Evolutionary conservation across 2,797 vertebrate species (phyloP).

Genomic region (Menidia menidia): DNA sequence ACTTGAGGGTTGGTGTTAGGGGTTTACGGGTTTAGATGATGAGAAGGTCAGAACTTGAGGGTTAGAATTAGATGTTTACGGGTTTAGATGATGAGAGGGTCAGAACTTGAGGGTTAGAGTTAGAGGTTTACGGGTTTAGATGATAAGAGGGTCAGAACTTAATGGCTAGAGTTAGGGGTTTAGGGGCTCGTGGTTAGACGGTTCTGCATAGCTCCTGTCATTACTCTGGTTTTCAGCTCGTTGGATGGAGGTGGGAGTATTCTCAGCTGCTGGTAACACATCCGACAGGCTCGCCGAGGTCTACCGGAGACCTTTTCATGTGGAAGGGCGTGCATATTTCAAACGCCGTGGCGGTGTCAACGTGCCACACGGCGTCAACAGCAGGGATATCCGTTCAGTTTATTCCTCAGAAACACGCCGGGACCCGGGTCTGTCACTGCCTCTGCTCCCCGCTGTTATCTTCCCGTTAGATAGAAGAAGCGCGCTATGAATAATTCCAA

Average conservation of each 20-base stretch:
- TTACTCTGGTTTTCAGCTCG: conserved; percentile 17
- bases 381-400: conserved; percentile 60
- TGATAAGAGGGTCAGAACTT: no score
- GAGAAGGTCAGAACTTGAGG: no score
- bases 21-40: no score
- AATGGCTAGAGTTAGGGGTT: no score
- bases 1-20: no score
- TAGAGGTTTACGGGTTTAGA: no score
- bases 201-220: conserved; percentile 4
- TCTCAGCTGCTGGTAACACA: conserved; percentile 37
- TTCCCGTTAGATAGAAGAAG: conserved; percentile 23
- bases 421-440: conserved; percentile 19
- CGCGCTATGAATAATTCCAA: conserved; percentile 58
- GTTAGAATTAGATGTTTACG: no score
- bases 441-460: conserved; percentile 29
- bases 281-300: conserved; percentile 34
- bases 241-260: background rate
- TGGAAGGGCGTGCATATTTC: conserved; percentile 73
- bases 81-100: no score
- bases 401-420: conserved; percentile 55
- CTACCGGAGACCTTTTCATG: conserved; percentile 54
- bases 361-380: conserved; percentile 50
- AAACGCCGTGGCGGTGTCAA: conserved; percentile 60
- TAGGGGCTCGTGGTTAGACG: conserved; percentile 9
- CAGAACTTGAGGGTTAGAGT: no score